phyloP scores from a whole-genome alignment of 1,140 invertebrate species.

The Panagrolaimus sp. region DNA sequence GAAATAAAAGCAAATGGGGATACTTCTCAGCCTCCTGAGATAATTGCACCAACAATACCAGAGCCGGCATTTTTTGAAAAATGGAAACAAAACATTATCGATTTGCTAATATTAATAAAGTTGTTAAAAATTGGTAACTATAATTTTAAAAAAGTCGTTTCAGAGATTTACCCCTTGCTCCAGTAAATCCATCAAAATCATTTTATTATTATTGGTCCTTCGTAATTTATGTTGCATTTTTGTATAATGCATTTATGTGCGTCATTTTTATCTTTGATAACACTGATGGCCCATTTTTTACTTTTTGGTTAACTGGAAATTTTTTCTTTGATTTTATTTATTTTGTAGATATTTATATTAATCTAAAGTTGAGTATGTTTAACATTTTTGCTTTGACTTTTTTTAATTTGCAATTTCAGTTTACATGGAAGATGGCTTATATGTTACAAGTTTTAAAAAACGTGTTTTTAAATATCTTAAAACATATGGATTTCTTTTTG shows the following conservation, averaged over 20 bases:
- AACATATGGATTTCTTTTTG: constrained; percentile 30
- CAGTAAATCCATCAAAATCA: constrained; percentile 33
- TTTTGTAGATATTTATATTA: constrained; percentile 39
- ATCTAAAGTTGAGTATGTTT: constrained; percentile 41
- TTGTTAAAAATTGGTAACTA: neutral
- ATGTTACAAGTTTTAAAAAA: constrained; percentile 25
- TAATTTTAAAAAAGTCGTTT: neutral
- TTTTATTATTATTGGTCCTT: constrained; percentile 50
- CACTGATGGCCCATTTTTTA: constrained; percentile 33
- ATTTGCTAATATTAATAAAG: neutral
- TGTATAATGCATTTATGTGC: constrained; percentile 48
- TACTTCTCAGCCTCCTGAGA: constrained; percentile 1
- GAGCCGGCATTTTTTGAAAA: no score
- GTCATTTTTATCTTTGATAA: constrained; percentile 48
- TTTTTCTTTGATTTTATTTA: constrained; percentile 38
- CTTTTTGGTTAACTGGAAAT: constrained; percentile 33
- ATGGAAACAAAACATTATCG: no score
- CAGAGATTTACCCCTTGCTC: constrained; percentile 27
- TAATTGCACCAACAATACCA: constrained; percentile 6
- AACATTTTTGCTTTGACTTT: neutral
- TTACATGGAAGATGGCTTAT: constrained; percentile 42
- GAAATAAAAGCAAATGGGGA: constrained; percentile 1
- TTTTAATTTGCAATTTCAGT: neutral
- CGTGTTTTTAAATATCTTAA: constrained; percentile 42
- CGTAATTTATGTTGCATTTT: constrained; percentile 41